These are phyloP conservation scores for Phrynosoma blainvillii DNA, from an alignment of 2,113 vertebrate genomes.

Conservation along the genomic window DNA sequence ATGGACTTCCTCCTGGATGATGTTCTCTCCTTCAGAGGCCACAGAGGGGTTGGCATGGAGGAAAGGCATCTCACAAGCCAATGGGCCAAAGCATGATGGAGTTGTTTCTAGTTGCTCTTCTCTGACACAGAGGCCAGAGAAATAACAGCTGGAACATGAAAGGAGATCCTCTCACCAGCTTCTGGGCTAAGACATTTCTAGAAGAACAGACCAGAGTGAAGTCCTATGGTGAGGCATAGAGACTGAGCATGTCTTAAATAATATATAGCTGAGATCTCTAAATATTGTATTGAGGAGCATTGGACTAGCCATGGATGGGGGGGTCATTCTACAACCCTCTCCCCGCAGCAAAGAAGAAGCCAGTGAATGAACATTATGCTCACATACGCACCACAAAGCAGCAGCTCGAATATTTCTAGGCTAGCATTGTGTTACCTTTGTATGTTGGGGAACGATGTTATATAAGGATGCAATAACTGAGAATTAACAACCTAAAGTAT, in stretches of 20 bases:
- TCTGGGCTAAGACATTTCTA: no score
- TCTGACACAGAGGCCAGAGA: not conserved
- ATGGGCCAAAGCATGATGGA: no score
- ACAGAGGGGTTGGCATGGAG: no score
- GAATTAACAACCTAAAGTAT: no score
- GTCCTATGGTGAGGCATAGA: not conserved
- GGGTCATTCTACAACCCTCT: not conserved
- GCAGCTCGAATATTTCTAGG: not conserved
- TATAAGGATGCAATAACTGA: not conserved
- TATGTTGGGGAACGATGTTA: not conserved
- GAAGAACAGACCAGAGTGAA: not conserved
- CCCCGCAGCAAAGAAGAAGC: not conserved
- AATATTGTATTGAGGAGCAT: not conserved
- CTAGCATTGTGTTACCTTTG: not conserved
- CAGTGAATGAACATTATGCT: not conserved
- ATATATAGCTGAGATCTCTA: conserved; percentile 3
- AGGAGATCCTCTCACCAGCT: no score
- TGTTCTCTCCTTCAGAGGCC: no score
- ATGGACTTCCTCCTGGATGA: no score
- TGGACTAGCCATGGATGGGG: not conserved
- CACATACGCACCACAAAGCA: not conserved
- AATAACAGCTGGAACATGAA: not conserved
- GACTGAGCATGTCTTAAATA: not conserved
- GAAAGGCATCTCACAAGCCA: no score
- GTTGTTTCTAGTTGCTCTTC: not conserved